Conservation (phyloP, 2,113 vertebrate genomes). For the Desmodus rotundus region DNA sequence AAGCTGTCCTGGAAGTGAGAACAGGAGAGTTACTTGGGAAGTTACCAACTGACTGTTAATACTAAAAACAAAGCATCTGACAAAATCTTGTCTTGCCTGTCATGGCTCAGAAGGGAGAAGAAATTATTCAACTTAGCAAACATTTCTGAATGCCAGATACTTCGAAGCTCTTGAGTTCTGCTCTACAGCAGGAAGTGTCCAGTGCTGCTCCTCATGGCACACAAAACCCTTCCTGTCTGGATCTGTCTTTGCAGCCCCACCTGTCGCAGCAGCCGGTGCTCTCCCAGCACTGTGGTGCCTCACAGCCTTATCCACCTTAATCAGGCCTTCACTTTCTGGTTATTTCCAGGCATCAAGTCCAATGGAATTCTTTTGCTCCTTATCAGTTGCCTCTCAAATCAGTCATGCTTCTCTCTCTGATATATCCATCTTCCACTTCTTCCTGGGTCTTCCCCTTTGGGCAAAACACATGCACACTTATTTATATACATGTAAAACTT, state of each 20-base stretch:
- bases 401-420: background rate
- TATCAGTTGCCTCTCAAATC: background rate
- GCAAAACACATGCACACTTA: background rate
- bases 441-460: background rate
- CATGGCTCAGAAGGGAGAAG: background rate
- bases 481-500: constrained; percentile 13
- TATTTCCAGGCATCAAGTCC: background rate
- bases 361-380: background rate
- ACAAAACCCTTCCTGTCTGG: background rate
- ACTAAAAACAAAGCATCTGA: background rate
- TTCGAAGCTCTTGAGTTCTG: background rate
- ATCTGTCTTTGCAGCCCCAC: background rate
- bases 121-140: background rate
- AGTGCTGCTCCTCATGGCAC: background rate
- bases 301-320: background rate
- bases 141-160: background rate
- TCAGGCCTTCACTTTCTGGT: background rate
- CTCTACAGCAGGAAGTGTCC: background rate
- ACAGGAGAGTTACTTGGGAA: background rate
- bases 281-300: background rate
- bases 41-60: background rate
- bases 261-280: background rate
- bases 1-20: background rate
- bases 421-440: background rate
- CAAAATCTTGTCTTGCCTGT: constrained; percentile 6